Percentiles rank a stretch among this genome's conserved stretches.
These are phyloP conservation scores for Catocala nupta DNA, from an alignment of 2,888 invertebrate genomes.

Conservation along the genomic window DNA sequence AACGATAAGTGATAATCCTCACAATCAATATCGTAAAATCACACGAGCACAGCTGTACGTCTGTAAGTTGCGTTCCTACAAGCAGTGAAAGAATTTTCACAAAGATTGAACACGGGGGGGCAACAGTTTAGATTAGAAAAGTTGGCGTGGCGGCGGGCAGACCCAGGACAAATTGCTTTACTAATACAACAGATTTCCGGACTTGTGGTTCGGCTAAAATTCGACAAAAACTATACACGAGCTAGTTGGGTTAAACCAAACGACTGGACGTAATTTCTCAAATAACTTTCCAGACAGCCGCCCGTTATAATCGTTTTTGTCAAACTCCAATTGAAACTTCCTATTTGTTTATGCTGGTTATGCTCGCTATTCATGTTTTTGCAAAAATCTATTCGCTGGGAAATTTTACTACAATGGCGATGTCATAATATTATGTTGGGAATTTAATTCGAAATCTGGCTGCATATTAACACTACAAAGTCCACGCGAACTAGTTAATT, in stretches of 20 bases:
- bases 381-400: neutral
- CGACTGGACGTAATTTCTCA: constrained; percentile 38
- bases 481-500: too few relatives aligned
- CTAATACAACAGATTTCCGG: constrained; percentile 83
- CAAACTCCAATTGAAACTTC: constrained; percentile 40
- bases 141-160: constrained; percentile 70
- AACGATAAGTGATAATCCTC: constrained; percentile 5
- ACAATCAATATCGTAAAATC: constrained; percentile 26
- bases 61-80: constrained; percentile 37
- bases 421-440: too few relatives aligned
- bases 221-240: constrained; percentile 68
- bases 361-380: constrained; percentile 11
- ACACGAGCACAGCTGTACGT: constrained; percentile 18
- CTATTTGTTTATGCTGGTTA: constrained; percentile 7
- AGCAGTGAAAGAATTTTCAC: constrained; percentile 61
- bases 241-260: constrained; percentile 37
- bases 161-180: constrained; percentile 81
- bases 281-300: constrained; percentile 43
- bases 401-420: neutral
- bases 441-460: too few relatives aligned
- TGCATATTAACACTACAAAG: too few relatives aligned
- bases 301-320: constrained; percentile 41
- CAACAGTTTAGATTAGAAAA: constrained; percentile 86
- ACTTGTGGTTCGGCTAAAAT: constrained; percentile 60
- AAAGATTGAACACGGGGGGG: constrained; percentile 73